Base-by-base conservation (phyloP, 2,113 vertebrate genomes). In the Gambusia holbrooki region DNA sequence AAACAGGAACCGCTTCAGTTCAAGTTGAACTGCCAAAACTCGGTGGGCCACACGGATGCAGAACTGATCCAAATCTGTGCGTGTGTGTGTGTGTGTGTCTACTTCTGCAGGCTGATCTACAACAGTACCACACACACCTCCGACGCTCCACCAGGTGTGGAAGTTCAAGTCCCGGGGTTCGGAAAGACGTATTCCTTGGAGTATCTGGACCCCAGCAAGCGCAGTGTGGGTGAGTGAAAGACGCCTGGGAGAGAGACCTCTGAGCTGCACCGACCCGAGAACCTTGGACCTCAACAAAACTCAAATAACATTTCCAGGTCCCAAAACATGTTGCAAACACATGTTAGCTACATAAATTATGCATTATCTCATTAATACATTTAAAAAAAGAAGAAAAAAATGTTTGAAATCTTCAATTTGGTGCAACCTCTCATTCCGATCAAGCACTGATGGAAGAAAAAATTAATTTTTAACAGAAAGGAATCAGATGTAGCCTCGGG, bases 121-220 rank as follows among this genome's bases (percentile, higher is more conserved):
- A 98, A 99, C 87, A 87, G 73, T 64, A 96, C 96, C n/a, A 96
- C 95, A 63, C 95, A 93, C 80, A 65, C 83, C 66, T 95, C 94
- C 30, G 94, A 93, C 5, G 92, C 95, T 22, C 98, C 98, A 0
- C 95, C 95, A 0, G 98, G 98, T 22, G 98, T 99, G 76, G 93
- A 96, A 63, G 86, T 99, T 28, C 94, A 93, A 62, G 95, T 99
- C 19, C 98, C 98, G 0, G 97, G 97, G 14, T 99, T 99, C 62
- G 98, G 98, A 25, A 75, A 96, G 78, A 99, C 98, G 0, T 97
- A 91, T 66, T 92, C 97, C 0, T 19, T 99, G 90, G 98, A 99
- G 86, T 99, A 96, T 89, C 94, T 99, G 85, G 98, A 99, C 89
- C 98, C 98, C 19, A 98, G 95, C 88, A 98, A 97, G 93, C 95